A percentile compares a stretch with the other conserved stretches of the same genome.
Evolutionary conservation across 1,140 invertebrate genomes (phyloP).

Genomic region (Drosophila simulans): DNA sequence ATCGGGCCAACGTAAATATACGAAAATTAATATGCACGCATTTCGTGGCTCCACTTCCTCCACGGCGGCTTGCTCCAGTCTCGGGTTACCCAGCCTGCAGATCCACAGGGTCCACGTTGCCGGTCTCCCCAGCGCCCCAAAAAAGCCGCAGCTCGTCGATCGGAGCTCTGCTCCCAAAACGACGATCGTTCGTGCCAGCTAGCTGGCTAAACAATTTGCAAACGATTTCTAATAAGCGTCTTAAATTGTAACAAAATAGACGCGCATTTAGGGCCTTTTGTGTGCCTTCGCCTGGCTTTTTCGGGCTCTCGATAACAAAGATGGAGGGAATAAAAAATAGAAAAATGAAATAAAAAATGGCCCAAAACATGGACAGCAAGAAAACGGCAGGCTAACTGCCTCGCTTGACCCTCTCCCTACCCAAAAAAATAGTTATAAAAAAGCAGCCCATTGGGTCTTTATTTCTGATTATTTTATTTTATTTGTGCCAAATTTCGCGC

Average conservation of each 20-base stretch:
- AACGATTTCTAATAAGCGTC: constrained; percentile 82
- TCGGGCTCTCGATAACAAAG: constrained; percentile 61
- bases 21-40: constrained; percentile 81
- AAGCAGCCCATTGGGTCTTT: constrained; percentile 16
- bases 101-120: constrained; percentile 26
- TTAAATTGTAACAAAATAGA: constrained; percentile 83
- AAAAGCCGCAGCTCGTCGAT: constrained; percentile 16
- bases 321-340: constrained; percentile 19
- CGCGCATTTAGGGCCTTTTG: constrained; percentile 80
- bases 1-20: constrained; percentile 64
- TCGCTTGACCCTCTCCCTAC: constrained; percentile 33
- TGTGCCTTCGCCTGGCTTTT: constrained; percentile 36
- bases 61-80: constrained; percentile 29
- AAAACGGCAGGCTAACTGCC: constrained; percentile 59
- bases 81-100: constrained; percentile 35
- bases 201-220: constrained; percentile 80
- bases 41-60: constrained; percentile 69
- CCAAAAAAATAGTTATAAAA: constrained; percentile 10
- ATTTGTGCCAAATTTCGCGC: constrained; percentile 71
- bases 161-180: constrained; percentile 42
- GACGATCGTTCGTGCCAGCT: constrained; percentile 66
- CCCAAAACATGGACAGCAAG: constrained; percentile 42
- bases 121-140: neutral
- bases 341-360: constrained; percentile 41
- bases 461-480: constrained; percentile 49